These are phyloP conservation scores for Apamea crenata DNA, from an alignment of 2,888 invertebrate genomes.

Conservation along the genomic window DNA sequence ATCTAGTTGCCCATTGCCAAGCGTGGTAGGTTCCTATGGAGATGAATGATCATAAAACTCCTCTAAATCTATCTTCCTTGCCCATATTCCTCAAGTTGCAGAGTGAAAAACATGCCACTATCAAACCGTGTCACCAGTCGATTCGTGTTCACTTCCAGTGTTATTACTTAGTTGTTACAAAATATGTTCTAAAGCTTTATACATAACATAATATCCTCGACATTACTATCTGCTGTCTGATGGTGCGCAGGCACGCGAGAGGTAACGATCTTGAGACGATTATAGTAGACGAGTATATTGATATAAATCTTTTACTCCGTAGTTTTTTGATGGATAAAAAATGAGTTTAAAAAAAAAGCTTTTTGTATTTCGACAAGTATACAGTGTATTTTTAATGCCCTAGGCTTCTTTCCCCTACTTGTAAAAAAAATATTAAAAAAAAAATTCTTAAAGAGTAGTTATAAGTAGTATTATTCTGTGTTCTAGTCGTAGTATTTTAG, in stretches of 20 bases:
- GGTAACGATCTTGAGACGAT: slow-evolving; percentile 43
- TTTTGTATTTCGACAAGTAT: not conserved
- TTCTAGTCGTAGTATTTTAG: no score
- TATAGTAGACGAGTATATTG: slow-evolving; percentile 16
- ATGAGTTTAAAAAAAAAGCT: not conserved
- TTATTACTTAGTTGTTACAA: slow-evolving; percentile 48
- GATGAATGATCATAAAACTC: not conserved
- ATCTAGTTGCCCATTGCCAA: not conserved
- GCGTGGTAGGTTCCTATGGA: not conserved
- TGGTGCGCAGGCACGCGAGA: slow-evolving; percentile 52
- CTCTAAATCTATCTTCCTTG: not conserved
- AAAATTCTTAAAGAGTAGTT: no score
- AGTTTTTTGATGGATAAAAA: not conserved
- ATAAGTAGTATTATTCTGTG: not conserved
- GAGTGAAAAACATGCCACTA: slow-evolving; percentile 3
- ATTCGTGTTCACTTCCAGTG: slow-evolving; percentile 36
- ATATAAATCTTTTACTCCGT: slow-evolving; percentile 10
- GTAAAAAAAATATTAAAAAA: no score
- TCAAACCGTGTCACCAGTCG: slow-evolving; percentile 48
- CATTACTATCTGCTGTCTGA: slow-evolving; percentile 42
- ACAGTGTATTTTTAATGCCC: not conserved
- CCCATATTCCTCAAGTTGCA: no score
- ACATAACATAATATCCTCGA: slow-evolving; percentile 56
- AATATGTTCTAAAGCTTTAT: slow-evolving; percentile 47
- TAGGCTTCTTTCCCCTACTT: not conserved